Percentiles rank a stretch among this genome's conserved stretches.
Evolutionary conservation across 2,797 vertebrate species (phyloP).

Genomic region (Dendrocincla tyrannina): DNA sequence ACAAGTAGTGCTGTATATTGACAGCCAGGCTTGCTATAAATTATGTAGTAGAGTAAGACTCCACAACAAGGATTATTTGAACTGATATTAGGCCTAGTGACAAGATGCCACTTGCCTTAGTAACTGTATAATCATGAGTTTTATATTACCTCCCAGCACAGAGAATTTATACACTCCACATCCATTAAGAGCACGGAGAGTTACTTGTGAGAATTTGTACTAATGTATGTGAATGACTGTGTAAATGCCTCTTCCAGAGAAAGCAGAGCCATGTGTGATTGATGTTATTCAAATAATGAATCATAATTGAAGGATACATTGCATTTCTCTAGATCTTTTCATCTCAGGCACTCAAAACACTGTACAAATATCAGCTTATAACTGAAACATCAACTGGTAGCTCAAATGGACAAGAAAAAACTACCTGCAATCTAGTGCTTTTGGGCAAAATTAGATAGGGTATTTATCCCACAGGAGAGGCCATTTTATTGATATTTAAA

Average conservation of each 20-base stretch:
- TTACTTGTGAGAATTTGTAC: constrained; percentile 14
- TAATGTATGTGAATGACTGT: not conserved
- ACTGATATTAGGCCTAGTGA: not conserved
- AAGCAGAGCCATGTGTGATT: not conserved
- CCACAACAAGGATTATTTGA: not conserved
- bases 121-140: not conserved
- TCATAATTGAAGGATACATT: constrained; percentile 12
- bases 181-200: not conserved
- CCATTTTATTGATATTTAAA: not conserved
- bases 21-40: not conserved
- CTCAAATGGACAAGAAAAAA: not conserved
- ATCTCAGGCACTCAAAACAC: not conserved
- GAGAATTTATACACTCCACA: not conserved
- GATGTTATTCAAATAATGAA: constrained; percentile 1
- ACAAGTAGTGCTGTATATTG: not conserved
- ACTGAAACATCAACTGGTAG: not conserved
- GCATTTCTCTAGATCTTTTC: not conserved
- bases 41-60: not conserved
- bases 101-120: constrained; percentile 30
- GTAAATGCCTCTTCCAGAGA: not conserved
- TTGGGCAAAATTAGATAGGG: not conserved
- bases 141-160: not conserved
- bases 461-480: not conserved
- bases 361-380: not conserved
- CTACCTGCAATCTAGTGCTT: not conserved